A percentile compares a stretch with the other conserved stretches of the same genome.
Conservation (phyloP, 2,888 invertebrate genomes). For the Xylota sylvarum region DNA sequence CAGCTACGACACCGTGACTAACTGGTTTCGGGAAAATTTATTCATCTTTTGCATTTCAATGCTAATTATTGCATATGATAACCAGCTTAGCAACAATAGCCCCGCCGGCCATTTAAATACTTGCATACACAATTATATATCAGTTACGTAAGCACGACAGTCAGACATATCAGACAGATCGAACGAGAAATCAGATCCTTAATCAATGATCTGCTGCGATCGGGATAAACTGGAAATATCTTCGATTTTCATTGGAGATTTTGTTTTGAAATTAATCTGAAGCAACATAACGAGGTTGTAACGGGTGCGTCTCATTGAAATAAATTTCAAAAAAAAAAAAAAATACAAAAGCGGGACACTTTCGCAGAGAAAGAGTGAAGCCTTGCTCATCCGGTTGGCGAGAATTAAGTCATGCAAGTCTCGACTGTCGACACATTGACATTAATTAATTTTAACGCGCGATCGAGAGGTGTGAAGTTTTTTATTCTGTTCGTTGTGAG, state of each 20-base stretch:
- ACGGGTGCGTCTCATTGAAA: not conserved
- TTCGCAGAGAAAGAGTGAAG: not conserved
- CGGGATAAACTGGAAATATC: slow-evolving; percentile 8
- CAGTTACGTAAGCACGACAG: slow-evolving; percentile 2
- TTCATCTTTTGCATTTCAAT: slow-evolving; percentile 67
- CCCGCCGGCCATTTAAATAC: slow-evolving; percentile 16
- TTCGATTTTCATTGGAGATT: not conserved
- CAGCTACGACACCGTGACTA: not conserved
- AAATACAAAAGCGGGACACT: not conserved
- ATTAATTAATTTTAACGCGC: not conserved
- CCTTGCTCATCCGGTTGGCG: slow-evolving; percentile 27
- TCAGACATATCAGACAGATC: not conserved
- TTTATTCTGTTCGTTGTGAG: not conserved
- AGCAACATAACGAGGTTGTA: not conserved
- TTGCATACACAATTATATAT: slow-evolving; percentile 3
- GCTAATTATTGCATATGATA: slow-evolving; percentile 57
- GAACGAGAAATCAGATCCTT: slow-evolving; percentile 1
- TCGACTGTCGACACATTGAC: slow-evolving; percentile 4
- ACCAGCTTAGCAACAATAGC: slow-evolving; percentile 50
- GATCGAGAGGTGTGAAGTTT: not conserved
- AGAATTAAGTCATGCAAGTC: slow-evolving; percentile 21
- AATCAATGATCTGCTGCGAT: not conserved
- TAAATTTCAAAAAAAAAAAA: not conserved
- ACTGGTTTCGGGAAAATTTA: slow-evolving; percentile 57
- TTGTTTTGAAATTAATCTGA: not conserved